Conservation (phyloP, 1,140 invertebrate genomes). For the Pseudomyrmex dendroicus region DNA sequence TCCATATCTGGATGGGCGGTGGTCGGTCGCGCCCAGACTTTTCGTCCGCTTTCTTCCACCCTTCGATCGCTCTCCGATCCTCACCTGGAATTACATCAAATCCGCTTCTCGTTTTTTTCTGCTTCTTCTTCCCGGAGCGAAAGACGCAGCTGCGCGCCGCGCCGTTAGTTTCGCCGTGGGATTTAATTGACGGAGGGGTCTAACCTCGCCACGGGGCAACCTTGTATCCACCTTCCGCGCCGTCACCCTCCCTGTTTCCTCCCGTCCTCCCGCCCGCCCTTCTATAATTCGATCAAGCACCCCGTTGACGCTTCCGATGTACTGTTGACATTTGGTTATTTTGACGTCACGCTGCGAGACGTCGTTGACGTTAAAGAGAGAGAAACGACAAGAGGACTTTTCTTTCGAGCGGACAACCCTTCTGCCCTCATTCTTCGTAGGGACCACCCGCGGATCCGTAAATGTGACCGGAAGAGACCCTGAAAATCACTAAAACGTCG, state of each 20-base stretch:
- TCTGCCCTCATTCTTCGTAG: slow-evolving; percentile 28
- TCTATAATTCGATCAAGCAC: slow-evolving; percentile 82
- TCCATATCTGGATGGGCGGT: slow-evolving; percentile 67
- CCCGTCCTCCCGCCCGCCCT: slow-evolving; percentile 45
- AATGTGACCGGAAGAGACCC: background rate
- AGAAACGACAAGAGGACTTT: slow-evolving; percentile 7
- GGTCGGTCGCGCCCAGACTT: slow-evolving; percentile 62
- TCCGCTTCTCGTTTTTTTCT: slow-evolving; percentile 7
- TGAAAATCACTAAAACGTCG: slow-evolving; percentile 7
- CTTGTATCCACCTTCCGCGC: slow-evolving; percentile 57
- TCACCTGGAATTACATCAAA: slow-evolving; percentile 27
- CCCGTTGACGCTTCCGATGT: slow-evolving; percentile 75
- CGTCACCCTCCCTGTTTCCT: slow-evolving; percentile 30
- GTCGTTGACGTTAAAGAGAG: slow-evolving; percentile 40
- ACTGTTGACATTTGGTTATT: slow-evolving; percentile 83
- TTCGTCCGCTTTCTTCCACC: slow-evolving; percentile 11
- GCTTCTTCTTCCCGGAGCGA: slow-evolving; percentile 7
- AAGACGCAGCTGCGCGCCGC: slow-evolving; percentile 65
- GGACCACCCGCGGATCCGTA: slow-evolving; percentile 73
- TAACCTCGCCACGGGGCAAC: slow-evolving; percentile 71
- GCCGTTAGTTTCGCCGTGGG: slow-evolving; percentile 30
- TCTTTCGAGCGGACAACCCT: slow-evolving; percentile 52
- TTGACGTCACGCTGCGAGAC: slow-evolving; percentile 80
- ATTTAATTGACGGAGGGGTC: slow-evolving; percentile 75
- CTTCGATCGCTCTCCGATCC: background rate